Evolutionary conservation across 1,140 invertebrate genomes (phyloP), one percentile per base, ranked within the genome.

Genomic region (Ptiloglossa arizonensis): DNA sequence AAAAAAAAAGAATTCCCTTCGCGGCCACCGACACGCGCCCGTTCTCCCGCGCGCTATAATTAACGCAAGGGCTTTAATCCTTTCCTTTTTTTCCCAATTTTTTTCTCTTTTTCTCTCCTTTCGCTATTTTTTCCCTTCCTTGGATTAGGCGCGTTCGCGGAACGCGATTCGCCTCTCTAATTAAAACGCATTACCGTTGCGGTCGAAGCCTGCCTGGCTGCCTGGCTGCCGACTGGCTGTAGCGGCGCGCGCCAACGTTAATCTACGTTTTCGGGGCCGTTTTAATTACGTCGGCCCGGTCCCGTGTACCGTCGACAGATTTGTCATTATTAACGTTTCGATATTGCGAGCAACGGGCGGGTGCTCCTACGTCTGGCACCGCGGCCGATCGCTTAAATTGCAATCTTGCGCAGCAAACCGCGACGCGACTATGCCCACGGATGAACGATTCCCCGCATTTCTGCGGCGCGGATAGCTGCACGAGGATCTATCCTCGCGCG

Each of bases 151-250:
- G 73, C 35, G 15, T 8, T 22, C 62, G 24, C 27, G 1, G 4
- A n/a, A n/a, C 6, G 32, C 50, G 60, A 56, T 74, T 27, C 71
- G 24, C 19, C 17, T 38, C 24, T 66, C 62, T 76, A 69, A 76
- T 76, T 76, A 69, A 69, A 76, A 69, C 54, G 73, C n/a, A 76
- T 76, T 76, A 76, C 22, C 27, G n/a, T n/a, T n/a, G 50, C 27
- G 19, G n/a, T 11, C 11, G 41, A 8, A 8, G 41, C 11, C 15
- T 19, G 19, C 38, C 15, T 71, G 9, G 35, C 35, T 13, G 44
- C n/a, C n/a, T n/a, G n/a, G n/a, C n/a, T n/a, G n/a, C n/a, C n/a
- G n/a, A n/a, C n/a, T n/a, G n/a, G n/a, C n/a, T n/a, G n/a, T n/a
- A n/a, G n/a, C n/a, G n/a, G n/a, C n/a, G n/a, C 48, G 48, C 48